Conservation (phyloP, 2,113 vertebrate genomes). For the Aleadryas rufinucha region DNA sequence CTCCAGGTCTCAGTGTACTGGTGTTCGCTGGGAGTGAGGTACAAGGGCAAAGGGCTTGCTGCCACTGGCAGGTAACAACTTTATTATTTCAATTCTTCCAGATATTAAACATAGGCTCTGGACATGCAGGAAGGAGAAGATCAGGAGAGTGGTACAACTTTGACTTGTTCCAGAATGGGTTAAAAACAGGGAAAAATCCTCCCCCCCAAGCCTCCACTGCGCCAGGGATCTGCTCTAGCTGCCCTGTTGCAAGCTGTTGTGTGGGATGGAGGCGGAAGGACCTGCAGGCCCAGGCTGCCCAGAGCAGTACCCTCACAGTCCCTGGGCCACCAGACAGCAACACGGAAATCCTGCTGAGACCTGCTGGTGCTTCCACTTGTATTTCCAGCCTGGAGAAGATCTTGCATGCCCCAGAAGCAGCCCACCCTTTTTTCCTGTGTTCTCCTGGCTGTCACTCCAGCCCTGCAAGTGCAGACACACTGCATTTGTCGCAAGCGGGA, state of each 20-base stretch:
- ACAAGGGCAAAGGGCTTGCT: background rate
- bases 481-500: accelerated
- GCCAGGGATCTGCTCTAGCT: background rate
- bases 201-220: accelerated
- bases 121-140: background rate
- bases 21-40: accelerated
- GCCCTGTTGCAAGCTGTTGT: background rate
- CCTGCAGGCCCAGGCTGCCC: background rate
- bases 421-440: accelerated
- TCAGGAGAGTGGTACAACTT: background rate
- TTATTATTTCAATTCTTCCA: background rate
- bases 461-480: background rate
- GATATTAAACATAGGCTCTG: accelerated
- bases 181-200: background rate
- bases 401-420: background rate
- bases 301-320: background rate
- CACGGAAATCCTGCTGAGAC: background rate
- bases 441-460: background rate
- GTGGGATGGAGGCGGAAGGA: background rate
- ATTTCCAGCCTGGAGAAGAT: background rate
- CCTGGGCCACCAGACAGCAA: background rate
- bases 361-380: background rate
- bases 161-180: background rate
- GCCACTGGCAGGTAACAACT: background rate
- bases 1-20: accelerated